Evolutionary conservation across 2,113 vertebrate genomes (phyloP).

Genomic region (Corythoichthys intestinalis): DNA sequence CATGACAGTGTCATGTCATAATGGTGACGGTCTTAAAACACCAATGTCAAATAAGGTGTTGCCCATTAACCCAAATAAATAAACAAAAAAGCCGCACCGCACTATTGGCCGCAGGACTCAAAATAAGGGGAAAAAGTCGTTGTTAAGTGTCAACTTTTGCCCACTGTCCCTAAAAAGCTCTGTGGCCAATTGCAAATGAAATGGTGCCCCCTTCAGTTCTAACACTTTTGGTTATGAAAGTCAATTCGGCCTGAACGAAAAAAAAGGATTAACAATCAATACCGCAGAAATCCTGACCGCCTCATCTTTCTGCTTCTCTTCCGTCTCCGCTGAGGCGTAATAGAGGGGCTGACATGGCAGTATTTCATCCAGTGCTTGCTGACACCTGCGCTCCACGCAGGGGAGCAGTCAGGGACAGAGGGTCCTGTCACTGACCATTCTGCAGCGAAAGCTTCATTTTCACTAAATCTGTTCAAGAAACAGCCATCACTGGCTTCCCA

Average conservation of each 20-base stretch:
- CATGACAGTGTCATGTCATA: too few relatives aligned
- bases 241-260: neutral
- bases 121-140: too few relatives aligned
- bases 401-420: conserved; percentile 20
- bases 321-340: conserved; percentile 30
- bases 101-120: too few relatives aligned
- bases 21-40: too few relatives aligned
- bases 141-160: too few relatives aligned
- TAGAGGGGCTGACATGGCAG: conserved; percentile 36
- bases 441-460: conserved; percentile 42
- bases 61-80: too few relatives aligned
- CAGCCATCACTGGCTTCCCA: conserved; percentile 51
- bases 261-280: conserved; percentile 6
- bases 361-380: conserved; percentile 37
- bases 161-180: neutral
- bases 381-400: conserved; percentile 32
- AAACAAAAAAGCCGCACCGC: too few relatives aligned
- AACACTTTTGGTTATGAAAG: conserved; percentile 2
- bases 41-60: too few relatives aligned
- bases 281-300: neutral
- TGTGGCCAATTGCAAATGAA: neutral
- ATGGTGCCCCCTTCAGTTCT: neutral
- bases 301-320: conserved; percentile 7
- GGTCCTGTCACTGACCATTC: conserved; percentile 16
- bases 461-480: conserved; percentile 59